A percentile compares a stretch with the other conserved stretches of the same genome.
These are phyloP conservation scores for Brachystomella parvula DNA, from an alignment of 1,140 invertebrate species.

Conservation along the genomic window DNA sequence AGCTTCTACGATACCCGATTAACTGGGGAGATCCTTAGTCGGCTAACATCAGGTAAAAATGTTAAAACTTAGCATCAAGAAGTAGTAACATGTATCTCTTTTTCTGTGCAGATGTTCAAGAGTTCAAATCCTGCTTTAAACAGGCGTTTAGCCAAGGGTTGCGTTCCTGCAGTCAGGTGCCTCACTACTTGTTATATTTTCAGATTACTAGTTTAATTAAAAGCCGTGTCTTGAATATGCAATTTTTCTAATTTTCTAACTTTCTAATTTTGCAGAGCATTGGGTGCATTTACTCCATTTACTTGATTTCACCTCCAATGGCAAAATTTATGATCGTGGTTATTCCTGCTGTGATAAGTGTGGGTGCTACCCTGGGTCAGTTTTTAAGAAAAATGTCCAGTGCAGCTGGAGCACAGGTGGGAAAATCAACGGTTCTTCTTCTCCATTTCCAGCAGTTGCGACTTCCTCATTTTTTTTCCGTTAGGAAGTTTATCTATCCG, in stretches of 20 bases:
- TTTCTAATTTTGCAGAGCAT: conserved; percentile 51
- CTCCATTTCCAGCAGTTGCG: conserved; percentile 3
- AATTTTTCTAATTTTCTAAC: too few relatives aligned
- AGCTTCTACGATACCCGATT: conserved; percentile 82
- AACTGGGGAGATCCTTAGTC: conserved; percentile 82
- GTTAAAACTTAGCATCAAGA: too few relatives aligned
- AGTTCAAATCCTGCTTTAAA: conserved; percentile 95
- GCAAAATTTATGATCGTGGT: conserved; percentile 69
- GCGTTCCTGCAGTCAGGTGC: conserved; percentile 69
- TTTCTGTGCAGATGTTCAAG: conserved; percentile 80
- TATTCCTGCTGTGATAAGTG: conserved; percentile 69
- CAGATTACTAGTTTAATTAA: neutral
- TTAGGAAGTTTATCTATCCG: neutral
- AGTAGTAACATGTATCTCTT: too few relatives aligned
- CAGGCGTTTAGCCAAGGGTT: conserved; percentile 80
- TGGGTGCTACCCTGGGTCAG: conserved; percentile 66
- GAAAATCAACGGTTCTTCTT: conserved; percentile 28
- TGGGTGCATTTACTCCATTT: conserved; percentile 68
- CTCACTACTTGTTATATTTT: conserved; percentile 10
- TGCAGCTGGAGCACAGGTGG: conserved; percentile 70
- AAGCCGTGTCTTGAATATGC: too few relatives aligned
- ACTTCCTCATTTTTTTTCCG: conserved; percentile 60
- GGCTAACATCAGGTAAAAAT: conserved; percentile 86
- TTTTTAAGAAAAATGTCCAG: conserved; percentile 62
- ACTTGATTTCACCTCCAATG: conserved; percentile 78